Conservation (phyloP, 1,140 invertebrate genomes). For the Camponotus floridanus region DNA sequence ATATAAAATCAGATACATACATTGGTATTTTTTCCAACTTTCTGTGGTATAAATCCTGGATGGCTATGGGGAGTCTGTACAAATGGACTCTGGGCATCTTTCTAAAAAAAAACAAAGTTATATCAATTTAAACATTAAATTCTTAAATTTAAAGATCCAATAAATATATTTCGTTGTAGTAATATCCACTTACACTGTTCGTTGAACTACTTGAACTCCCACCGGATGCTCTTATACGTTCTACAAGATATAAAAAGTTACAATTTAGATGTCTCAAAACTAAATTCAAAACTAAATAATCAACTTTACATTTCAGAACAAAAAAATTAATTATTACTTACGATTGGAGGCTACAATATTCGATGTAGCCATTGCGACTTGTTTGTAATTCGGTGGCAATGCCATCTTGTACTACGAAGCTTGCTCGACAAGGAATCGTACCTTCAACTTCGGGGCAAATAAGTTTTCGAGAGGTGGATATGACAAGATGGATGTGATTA, state of each 20-base stretch:
- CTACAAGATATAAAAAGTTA: slow-evolving; percentile 79
- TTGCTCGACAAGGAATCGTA: background rate
- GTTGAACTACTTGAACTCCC: slow-evolving; percentile 84
- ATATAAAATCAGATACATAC: slow-evolving; percentile 86
- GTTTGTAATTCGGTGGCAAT: slow-evolving; percentile 91
- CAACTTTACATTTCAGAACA: slow-evolving; percentile 76
- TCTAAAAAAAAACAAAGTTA: slow-evolving; percentile 84
- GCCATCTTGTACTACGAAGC: slow-evolving; percentile 87
- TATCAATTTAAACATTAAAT: slow-evolving; percentile 9
- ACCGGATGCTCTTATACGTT: slow-evolving; percentile 88
- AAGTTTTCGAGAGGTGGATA: background rate
- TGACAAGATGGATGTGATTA: background rate
- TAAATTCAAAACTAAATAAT: slow-evolving; percentile 51
- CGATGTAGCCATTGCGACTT: slow-evolving; percentile 90
- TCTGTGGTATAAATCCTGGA: slow-evolving; percentile 97
- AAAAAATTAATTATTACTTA: slow-evolving; percentile 80
- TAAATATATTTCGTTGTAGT: slow-evolving; percentile 17
- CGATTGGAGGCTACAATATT: slow-evolving; percentile 81
- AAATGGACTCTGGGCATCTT: slow-evolving; percentile 92
- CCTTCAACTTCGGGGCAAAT: background rate
- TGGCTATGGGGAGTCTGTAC: slow-evolving; percentile 95
- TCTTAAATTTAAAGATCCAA: slow-evolving; percentile 38
- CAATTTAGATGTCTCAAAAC: background rate
- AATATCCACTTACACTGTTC: slow-evolving; percentile 83
- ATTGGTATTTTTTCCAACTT: slow-evolving; percentile 93